Conservation (phyloP, 2,888 invertebrate species). For the Ecliptopera silaceata region DNA sequence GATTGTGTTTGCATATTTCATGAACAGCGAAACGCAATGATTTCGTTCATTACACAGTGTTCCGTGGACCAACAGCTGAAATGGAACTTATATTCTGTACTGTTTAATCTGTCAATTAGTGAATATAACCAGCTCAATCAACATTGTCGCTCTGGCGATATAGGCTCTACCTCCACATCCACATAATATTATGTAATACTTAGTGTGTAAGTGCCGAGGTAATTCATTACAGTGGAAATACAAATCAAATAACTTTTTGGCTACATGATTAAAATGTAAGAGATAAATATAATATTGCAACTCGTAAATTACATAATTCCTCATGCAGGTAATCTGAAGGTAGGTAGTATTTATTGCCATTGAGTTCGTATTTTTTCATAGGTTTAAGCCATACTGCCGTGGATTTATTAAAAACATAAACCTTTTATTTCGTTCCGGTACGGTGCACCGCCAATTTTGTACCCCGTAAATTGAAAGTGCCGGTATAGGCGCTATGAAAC, state of each 20-base stretch:
- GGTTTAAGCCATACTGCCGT: constrained; percentile 19
- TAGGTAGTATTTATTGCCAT: constrained; percentile 10
- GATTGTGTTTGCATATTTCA: constrained; percentile 17
- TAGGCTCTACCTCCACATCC: too few relatives aligned
- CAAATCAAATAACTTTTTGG: too few relatives aligned
- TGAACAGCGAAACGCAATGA: constrained; percentile 15
- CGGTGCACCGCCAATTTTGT: constrained; percentile 47
- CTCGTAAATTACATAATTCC: not conserved
- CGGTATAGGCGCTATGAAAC: constrained; percentile 41
- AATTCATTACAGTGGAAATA: too few relatives aligned
- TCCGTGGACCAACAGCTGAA: constrained; percentile 6
- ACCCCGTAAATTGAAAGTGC: constrained; percentile 46
- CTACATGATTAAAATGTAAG: too few relatives aligned
- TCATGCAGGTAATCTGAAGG: constrained; percentile 7
- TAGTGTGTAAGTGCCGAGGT: too few relatives aligned
- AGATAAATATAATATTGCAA: not conserved
- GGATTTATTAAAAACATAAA: constrained; percentile 42
- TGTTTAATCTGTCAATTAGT: constrained; percentile 29
- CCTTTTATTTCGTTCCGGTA: constrained; percentile 46
- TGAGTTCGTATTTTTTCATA: constrained; percentile 10
- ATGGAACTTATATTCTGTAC: constrained; percentile 25
- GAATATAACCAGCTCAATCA: constrained; percentile 7
- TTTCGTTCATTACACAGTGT: constrained; percentile 6
- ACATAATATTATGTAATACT: too few relatives aligned
- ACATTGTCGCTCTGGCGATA: constrained; percentile 7